These are phyloP conservation scores for Pentalonia nigronervosa DNA, from an alignment of 1,140 invertebrate species.

Conservation along the genomic window DNA sequence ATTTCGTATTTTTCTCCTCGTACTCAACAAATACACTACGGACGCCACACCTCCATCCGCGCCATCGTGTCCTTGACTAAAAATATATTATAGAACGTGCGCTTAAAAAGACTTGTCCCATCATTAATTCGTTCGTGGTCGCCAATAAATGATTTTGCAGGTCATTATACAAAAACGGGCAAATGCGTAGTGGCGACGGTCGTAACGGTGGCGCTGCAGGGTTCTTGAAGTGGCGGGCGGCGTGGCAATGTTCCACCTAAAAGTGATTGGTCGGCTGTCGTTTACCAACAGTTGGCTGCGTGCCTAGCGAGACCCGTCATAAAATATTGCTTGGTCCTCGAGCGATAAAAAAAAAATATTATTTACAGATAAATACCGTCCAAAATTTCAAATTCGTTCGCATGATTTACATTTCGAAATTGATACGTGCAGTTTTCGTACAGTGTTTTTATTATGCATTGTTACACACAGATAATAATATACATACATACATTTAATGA, in stretches of 20 bases:
- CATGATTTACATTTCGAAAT: not conserved
- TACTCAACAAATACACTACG: not conserved
- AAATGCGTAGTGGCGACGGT: not conserved
- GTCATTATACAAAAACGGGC: conserved; percentile 27
- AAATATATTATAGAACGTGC: not conserved
- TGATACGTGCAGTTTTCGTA: not conserved
- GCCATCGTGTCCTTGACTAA: not conserved
- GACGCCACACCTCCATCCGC: not conserved
- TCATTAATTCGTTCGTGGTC: not conserved
- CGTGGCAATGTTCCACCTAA: conserved; percentile 56
- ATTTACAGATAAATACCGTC: not conserved
- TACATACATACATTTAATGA: not conserved
- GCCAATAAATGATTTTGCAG: conserved; percentile 36
- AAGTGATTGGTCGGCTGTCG: conserved; percentile 57
- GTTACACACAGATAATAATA: not conserved
- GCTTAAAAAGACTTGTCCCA: not conserved
- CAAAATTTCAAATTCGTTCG: conserved; percentile 1
- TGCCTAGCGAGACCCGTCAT: conserved; percentile 49
- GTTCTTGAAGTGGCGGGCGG: conserved; percentile 10
- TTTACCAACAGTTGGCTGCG: conserved; percentile 56
- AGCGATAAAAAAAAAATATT: conserved; percentile 10
- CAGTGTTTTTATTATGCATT: not conserved
- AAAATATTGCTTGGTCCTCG: conserved; percentile 47
- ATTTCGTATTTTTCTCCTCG: not conserved
- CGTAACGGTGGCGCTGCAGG: not conserved